Evolutionary conservation across 2,797 vertebrate genomes (phyloP).

Genomic region (Anguilla pacifica): DNA sequence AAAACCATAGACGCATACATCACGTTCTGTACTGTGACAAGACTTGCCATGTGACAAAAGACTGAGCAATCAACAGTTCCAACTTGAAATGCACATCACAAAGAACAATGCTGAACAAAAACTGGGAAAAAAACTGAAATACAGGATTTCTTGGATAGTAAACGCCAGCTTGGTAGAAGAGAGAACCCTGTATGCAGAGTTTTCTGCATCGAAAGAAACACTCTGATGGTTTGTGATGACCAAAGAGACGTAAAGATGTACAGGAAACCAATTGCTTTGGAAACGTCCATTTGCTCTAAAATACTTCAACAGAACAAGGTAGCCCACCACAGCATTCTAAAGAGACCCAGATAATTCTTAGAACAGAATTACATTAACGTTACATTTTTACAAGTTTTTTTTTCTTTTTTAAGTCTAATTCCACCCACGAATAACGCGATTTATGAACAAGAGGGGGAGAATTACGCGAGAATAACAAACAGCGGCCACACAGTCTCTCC

Average conservation of each 20-base stretch:
- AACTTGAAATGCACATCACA: neutral
- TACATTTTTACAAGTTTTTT: constrained; percentile 1
- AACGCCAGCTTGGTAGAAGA: neutral
- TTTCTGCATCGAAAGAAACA: neutral
- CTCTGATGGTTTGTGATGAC: constrained; percentile 40
- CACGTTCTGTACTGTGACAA: neutral
- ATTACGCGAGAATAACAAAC: neutral
- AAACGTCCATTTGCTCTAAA: neutral
- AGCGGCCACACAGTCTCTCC: neutral
- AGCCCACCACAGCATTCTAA: constrained; percentile 37
- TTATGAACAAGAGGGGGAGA: constrained; percentile 3
- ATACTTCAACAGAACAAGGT: constrained; percentile 22
- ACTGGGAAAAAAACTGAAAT: neutral
- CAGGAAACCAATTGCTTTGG: neutral
- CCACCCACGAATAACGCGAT: constrained; percentile 35
- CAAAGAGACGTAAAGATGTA: constrained; percentile 17
- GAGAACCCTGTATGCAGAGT: constrained; percentile 7
- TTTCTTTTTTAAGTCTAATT: constrained; percentile 44
- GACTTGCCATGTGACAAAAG: neutral
- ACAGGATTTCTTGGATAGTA: neutral
- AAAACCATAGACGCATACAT: neutral
- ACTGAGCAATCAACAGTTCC: constrained; percentile 35
- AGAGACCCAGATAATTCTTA: constrained; percentile 69
- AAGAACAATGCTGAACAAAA: constrained; percentile 30
- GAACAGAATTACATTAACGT: constrained; percentile 69